A percentile compares a stretch with the other conserved stretches of the same genome.
phyloP scores from a whole-genome alignment of 2,113 vertebrate species.

The Cinclus cinclus region DNA sequence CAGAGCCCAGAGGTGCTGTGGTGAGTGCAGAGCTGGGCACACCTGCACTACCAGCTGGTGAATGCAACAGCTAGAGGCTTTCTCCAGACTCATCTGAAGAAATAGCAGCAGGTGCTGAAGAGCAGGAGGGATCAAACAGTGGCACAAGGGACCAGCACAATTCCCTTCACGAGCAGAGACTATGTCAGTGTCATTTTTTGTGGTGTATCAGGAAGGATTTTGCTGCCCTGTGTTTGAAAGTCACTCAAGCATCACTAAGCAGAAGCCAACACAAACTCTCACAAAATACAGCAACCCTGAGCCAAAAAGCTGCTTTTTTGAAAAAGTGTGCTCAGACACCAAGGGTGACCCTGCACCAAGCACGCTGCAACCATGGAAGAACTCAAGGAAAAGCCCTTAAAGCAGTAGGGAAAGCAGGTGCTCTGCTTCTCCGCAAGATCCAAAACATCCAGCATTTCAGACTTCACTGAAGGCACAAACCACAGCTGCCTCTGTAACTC shows the following conservation, averaged over 20 bases:
- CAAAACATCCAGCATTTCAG: background rate
- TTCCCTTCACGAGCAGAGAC: background rate
- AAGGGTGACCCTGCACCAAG: fast-evolving
- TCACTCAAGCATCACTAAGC: background rate
- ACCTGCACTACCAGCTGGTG: background rate
- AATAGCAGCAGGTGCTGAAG: background rate
- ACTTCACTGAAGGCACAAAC: background rate
- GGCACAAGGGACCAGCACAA: background rate
- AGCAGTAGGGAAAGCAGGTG: background rate
- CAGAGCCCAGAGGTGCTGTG: background rate
- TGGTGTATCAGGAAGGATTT: background rate
- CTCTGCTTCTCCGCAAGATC: background rate
- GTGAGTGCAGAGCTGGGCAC: background rate
- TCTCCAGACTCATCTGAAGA: background rate
- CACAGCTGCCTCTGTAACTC: background rate
- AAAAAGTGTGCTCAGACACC: background rate
- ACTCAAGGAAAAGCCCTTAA: background rate
- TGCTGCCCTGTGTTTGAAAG: background rate
- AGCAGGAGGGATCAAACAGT: background rate
- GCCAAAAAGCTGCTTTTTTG: background rate
- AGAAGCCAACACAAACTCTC: background rate
- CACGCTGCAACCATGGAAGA: fast-evolving
- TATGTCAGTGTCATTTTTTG: background rate
- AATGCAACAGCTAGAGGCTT: fast-evolving
- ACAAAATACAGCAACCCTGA: background rate